These are phyloP conservation scores for Habroteleia sp. DNA, from an alignment of 2,888 invertebrate genomes.

Conservation along the genomic window DNA sequence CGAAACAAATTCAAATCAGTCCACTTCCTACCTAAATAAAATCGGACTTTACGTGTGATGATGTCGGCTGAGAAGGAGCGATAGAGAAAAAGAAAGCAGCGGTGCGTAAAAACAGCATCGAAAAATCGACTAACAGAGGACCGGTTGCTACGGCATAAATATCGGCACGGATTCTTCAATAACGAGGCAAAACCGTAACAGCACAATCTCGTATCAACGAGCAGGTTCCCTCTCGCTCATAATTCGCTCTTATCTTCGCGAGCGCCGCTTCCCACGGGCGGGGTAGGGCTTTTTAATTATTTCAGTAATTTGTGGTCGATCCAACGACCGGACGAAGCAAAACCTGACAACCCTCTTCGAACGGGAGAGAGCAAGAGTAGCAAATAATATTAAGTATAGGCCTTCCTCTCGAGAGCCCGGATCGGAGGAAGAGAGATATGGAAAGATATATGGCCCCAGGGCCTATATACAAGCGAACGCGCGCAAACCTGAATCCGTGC, in stretches of 20 bases:
- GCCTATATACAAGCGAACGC: slow-evolving; percentile 58
- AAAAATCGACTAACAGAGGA: slow-evolving; percentile 52
- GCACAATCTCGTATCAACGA: slow-evolving; percentile 62
- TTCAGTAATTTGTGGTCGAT: slow-evolving; percentile 78
- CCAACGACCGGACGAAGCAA: slow-evolving; percentile 63
- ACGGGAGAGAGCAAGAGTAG: slow-evolving; percentile 71
- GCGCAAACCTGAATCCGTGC: slow-evolving; percentile 61
- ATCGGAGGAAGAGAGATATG: slow-evolving; percentile 64
- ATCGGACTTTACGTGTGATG: too few species aligned
- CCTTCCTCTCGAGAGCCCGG: slow-evolving; percentile 68
- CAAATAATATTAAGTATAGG: slow-evolving; percentile 81
- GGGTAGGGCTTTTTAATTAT: slow-evolving; percentile 77
- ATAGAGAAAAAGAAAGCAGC: slow-evolving; percentile 31
- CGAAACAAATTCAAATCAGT: too few species aligned
- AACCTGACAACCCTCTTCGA: slow-evolving; percentile 63
- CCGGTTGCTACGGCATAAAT: slow-evolving; percentile 60
- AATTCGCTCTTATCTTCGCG: slow-evolving; percentile 66
- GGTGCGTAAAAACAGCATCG: slow-evolving; percentile 46
- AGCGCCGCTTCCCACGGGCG: slow-evolving; percentile 68
- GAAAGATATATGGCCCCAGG: slow-evolving; percentile 75
- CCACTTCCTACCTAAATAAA: too few species aligned
- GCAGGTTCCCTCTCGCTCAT: slow-evolving; percentile 64
- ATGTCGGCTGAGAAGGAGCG: slow-evolving; percentile 7
- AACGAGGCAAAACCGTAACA: slow-evolving; percentile 65
- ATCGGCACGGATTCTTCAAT: slow-evolving; percentile 63